Evolutionary conservation across 2,113 vertebrate species (phyloP).

Genomic region (Melozone crissalis): DNA sequence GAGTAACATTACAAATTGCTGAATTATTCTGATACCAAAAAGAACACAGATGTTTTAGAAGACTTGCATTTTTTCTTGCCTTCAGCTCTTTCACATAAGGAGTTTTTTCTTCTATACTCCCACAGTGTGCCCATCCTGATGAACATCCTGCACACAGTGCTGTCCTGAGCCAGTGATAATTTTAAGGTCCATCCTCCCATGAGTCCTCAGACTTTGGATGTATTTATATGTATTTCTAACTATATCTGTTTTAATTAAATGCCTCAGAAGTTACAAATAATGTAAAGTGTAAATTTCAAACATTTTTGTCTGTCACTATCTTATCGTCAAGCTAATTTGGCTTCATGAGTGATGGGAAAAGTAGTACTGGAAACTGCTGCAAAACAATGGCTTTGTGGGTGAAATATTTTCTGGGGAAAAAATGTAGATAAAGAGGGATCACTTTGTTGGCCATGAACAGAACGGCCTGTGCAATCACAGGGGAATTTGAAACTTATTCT

Average conservation of each 20-base stretch:
- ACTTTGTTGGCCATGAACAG: not conserved
- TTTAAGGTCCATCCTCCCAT: not conserved
- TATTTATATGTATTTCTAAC: not conserved
- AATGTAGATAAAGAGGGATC: not conserved
- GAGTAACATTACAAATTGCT: not conserved
- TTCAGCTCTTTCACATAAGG: not conserved
- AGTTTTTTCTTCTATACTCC: not conserved
- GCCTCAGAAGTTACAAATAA: not conserved
- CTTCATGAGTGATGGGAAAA: not conserved
- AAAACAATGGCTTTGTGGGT: not conserved
- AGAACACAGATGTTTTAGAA: not conserved
- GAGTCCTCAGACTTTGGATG: not conserved
- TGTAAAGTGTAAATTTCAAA: not conserved
- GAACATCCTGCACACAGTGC: not conserved
- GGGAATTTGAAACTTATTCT: not conserved
- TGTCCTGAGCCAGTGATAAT: not conserved
- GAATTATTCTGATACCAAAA: not conserved
- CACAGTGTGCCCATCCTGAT: not conserved
- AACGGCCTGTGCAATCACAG: not conserved
- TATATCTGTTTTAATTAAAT: not conserved
- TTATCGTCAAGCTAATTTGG: not conserved
- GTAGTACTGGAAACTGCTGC: not conserved
- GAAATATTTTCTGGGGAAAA: not conserved
- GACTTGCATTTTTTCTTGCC: not conserved
- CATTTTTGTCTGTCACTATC: not conserved